Base-by-base conservation (phyloP, 2,113 vertebrate species). In the Pelmatolapia mariae region DNA sequence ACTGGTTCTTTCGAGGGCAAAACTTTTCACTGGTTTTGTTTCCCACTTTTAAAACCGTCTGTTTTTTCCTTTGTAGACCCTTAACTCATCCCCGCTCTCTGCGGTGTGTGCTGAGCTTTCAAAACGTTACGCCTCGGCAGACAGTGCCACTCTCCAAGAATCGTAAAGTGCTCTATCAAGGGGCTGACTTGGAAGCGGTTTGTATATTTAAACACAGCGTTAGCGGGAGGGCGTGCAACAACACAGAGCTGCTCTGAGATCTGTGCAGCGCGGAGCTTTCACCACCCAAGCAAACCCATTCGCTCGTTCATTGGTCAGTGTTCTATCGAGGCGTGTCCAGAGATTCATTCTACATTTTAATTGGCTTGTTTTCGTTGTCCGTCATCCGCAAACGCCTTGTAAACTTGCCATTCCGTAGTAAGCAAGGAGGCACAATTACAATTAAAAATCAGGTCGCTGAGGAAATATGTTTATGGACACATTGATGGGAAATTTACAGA, bases 181-280 rank as follows among this genome's bases (percentile, higher is more conserved):
- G 9, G 45, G 84, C 94, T 93, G 94, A 90, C 54, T 50, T 63
- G 83, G 47, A 73, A 90, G 71, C 95, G n/a, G 95, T 91, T 91
- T 84, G 61, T 43, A 57, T 71, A 16, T 81, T 68, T 71, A 10
- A 7, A 73, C 10, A 36, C 36, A 1, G 1, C 2, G 2, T 5
- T 13, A 3, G 10, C 6, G 5, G 0, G 2, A 1, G 7, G 12
- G 3, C 8, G 2, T 11, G 13, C 24, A 29, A 45, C 5, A 3
- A 15, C 11, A 5, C 4, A 18, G n/a, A 18, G 22, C 94, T 90
- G 94, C 6, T 93, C 93, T 89, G 50, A 79, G 92, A 93, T 90
- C 94, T 59, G 94, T 36, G 2, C 31, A 16, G 2, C 8, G 1
- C 43, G 3, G 3, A 7, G 66, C 31, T 50, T 86, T 45, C n/a